A percentile compares a stretch with the other conserved stretches of the same genome.
These are phyloP conservation scores for Thecocarcelia acutangulata DNA, from an alignment of 2,888 invertebrate genomes.

Conservation along the genomic window DNA sequence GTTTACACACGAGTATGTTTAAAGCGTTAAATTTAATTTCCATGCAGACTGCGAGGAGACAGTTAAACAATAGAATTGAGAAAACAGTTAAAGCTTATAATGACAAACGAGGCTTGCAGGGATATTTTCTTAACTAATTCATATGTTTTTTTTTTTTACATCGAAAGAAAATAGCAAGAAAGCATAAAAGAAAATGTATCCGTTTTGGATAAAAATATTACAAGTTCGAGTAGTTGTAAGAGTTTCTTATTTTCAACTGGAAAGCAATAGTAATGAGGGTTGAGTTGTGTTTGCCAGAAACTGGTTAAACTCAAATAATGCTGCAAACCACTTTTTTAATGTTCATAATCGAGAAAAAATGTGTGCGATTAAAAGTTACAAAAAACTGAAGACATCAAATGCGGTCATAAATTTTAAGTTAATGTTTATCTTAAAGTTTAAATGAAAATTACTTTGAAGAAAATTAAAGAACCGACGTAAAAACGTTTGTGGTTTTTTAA, in stretches of 20 bases:
- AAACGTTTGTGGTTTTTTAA: constrained; percentile 7
- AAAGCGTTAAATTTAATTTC: constrained; percentile 46
- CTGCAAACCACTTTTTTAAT: too few species aligned
- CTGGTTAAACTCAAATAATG: constrained; percentile 3
- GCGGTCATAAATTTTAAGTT: too few species aligned
- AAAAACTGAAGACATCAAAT: too few species aligned
- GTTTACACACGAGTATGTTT: constrained; percentile 9
- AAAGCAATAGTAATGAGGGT: neutral
- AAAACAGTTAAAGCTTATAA: constrained; percentile 30
- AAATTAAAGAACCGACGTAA: too few species aligned
- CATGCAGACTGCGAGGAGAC: constrained; percentile 14
- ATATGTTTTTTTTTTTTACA: constrained; percentile 20
- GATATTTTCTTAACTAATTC: constrained; percentile 3
- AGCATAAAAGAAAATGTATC: constrained; percentile 7
- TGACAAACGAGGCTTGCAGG: constrained; percentile 31
- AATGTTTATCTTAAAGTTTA: too few species aligned
- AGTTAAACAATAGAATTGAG: constrained; percentile 20
- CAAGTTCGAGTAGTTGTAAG: constrained; percentile 36
- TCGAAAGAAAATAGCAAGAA: neutral
- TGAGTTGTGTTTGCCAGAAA: constrained; percentile 21
- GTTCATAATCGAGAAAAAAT: too few species aligned
- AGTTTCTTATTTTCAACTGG: neutral
- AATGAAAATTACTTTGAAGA: too few species aligned
- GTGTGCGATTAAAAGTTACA: too few species aligned
- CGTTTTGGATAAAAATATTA: neutral